Evolutionary conservation across 1,140 invertebrate species (phyloP).

Genomic region (Bombus waltoni): DNA sequence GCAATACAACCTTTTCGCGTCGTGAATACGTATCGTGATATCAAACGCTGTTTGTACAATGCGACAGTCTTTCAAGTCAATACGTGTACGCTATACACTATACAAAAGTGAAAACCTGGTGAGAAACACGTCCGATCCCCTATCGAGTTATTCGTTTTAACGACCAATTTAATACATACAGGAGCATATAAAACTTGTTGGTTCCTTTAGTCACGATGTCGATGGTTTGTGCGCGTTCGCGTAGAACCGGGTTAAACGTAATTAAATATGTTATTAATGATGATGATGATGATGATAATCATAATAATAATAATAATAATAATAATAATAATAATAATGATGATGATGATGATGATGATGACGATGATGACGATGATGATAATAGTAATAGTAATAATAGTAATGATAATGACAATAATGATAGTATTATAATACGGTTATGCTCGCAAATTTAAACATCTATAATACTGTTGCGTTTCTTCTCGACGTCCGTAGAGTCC

Average conservation of each 20-base stretch:
- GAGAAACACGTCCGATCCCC: not conserved
- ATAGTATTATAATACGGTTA: not conserved
- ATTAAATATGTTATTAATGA: not conserved
- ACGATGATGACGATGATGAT: no score
- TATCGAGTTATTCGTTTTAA: conserved; percentile 30
- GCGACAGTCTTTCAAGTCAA: not conserved
- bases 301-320: not conserved
- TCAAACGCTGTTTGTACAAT: conserved; percentile 5
- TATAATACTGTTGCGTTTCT: conserved; percentile 91
- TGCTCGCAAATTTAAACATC: conserved; percentile 85
- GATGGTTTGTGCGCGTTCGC: conserved; percentile 24
- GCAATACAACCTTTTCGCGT: not conserved
- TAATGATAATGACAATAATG: not conserved
- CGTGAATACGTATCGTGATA: not conserved
- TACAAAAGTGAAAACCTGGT: conserved; percentile 37
- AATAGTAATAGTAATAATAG: no score
- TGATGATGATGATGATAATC: not conserved
- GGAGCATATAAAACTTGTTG: not conserved
- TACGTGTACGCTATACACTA: not conserved
- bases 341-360: no score
- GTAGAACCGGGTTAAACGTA: not conserved
- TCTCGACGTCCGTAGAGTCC: conserved; percentile 81
- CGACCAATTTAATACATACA: not conserved
- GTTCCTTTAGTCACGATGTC: not conserved
- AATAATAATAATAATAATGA: not conserved